Evolutionary conservation across 2,888 invertebrate species (phyloP), one percentile per base, ranked within the genome.

Genomic region (Cecidostiba fungosa): DNA sequence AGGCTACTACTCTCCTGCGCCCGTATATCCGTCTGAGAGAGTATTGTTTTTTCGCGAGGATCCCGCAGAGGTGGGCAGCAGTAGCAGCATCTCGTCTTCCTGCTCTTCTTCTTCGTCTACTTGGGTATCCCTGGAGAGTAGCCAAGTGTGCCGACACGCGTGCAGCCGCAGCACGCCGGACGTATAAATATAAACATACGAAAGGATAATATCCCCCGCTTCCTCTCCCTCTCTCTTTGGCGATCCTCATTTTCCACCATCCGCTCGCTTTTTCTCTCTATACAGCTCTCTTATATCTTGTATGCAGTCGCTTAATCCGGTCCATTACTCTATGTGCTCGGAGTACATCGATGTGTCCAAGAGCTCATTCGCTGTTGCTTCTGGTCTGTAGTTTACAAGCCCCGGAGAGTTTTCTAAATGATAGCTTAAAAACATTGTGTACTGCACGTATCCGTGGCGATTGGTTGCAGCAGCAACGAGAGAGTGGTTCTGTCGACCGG

Each of bases 151-250:
- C 77, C 76, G 77, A 29, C 39, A 5, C 69, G 32, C 23, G n/a
- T n/a, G n/a, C n/a, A 3, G 12, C 10, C 72, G 50, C 14, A n/a
- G 66, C 19, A 16, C 8, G 39, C 74, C 83, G 77, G 73, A 84
- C 74, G 79, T 79, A 84, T 84, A 84, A 78, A 84, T 74, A 83
- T 72, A 72, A 70, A 50, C 10, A 29, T 23, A 62, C 36, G 84
- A 73, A 79, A 84, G 79, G 84, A 84, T 84, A 84, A 84, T 84
- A 84, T 79, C 66, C 74, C 32, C 74, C 32, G 62, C 78, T 84
- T 78, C 84, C 78, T 74, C 36, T 89, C 88, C 85, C 88, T 86
- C 74, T 43, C 47, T 89, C 89, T 84, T 80, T 16, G 19, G 50
- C 86, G 79, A 77, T 50, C n/a, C 62, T 26, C 74, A 70, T 59